phyloP scores from a whole-genome alignment of 2,113 vertebrate species.

The Pavo muticus region DNA sequence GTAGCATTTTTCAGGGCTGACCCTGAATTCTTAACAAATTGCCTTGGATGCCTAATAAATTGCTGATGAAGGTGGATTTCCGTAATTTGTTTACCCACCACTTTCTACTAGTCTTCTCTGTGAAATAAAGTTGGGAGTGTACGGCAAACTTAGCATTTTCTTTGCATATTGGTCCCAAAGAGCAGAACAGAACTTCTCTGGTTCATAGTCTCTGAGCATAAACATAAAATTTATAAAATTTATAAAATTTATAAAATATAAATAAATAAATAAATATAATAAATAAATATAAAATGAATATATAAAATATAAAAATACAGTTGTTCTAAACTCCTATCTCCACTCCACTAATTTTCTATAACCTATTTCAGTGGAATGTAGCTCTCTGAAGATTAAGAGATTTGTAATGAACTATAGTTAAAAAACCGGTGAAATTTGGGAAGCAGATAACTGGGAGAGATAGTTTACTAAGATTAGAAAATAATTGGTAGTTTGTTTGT shows the following conservation, averaged over 20 bases:
- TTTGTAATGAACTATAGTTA: not conserved
- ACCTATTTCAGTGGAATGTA: not conserved
- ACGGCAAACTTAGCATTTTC: not conserved
- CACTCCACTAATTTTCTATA: accelerated
- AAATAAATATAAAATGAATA: too few relatives aligned
- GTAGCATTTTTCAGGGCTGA: not conserved
- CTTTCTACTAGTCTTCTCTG: not conserved
- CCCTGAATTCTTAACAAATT: not conserved
- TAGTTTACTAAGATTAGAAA: not conserved
- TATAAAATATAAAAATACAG: not conserved
- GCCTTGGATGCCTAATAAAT: not conserved
- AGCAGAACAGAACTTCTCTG: accelerated
- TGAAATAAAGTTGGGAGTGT: not conserved
- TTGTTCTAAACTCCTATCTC: not conserved
- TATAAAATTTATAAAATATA: too few relatives aligned
- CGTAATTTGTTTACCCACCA: not conserved
- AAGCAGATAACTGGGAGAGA: not conserved
- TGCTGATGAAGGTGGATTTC: not conserved
- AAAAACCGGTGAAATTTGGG: accelerated
- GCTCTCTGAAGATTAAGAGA: not conserved
- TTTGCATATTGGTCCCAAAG: not conserved
- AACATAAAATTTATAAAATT: too few relatives aligned
- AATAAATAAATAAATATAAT: too few relatives aligned
- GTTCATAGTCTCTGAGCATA: not conserved
- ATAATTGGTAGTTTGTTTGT: not conserved